phyloP scores from a whole-genome alignment of 1,140 invertebrate genomes.

The Drosophila littoralis region DNA sequence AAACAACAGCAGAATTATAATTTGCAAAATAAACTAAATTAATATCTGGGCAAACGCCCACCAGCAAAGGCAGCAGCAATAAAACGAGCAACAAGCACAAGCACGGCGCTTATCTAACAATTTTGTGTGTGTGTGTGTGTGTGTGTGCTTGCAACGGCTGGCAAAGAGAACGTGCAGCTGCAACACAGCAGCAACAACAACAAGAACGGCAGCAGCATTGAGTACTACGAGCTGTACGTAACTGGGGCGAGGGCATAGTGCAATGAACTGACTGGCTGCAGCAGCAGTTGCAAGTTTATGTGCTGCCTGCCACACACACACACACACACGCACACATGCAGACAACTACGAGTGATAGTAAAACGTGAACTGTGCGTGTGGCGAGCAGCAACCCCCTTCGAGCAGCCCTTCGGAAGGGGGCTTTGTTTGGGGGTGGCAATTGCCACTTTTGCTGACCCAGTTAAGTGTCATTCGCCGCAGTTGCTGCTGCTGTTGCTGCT shows the following conservation, averaged over 20 bases:
- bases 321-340: conserved; percentile 1
- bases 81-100: conserved; percentile 2
- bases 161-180: conserved; percentile 57
- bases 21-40: conserved; percentile 39
- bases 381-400: too few species aligned
- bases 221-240: conserved; percentile 53
- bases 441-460: conserved; percentile 79
- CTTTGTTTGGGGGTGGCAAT: conserved; percentile 2
- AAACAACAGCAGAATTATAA: conserved; percentile 26
- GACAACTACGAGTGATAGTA: conserved; percentile 76
- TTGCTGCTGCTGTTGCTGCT: conserved; percentile 41
- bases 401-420: not conserved
- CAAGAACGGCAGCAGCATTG: conserved; percentile 12
- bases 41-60: conserved; percentile 60
- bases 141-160: conserved; percentile 15
- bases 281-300: conserved; percentile 43
- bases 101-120: conserved; percentile 47
- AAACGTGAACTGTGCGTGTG: conserved; percentile 45
- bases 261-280: conserved; percentile 66
- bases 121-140: conserved; percentile 7
- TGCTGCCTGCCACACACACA: conserved; percentile 37
- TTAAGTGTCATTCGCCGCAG: conserved; percentile 73
- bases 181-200: conserved; percentile 36
- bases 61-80: conserved; percentile 13
- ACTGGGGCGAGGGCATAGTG: conserved; percentile 78